Evolutionary conservation across 2,113 vertebrate species (phyloP), one percentile per base, ranked within the genome.

Genomic region (Sinocyclocheilus grahami): DNA sequence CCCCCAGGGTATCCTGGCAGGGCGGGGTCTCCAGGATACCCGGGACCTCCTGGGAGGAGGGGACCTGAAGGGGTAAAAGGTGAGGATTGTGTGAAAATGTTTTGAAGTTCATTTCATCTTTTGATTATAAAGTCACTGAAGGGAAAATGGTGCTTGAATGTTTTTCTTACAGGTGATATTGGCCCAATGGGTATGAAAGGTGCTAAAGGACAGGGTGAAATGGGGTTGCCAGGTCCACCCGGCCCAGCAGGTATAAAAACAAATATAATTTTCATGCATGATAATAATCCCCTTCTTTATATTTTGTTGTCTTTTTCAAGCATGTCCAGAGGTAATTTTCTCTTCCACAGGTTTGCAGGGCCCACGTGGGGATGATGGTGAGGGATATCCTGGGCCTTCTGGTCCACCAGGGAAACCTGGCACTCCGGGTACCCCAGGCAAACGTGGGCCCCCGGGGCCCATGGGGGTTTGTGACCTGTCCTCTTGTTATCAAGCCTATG

Each of bases 171-270:
- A 90, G 87, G 87, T 83, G 88, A 93, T 37, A 86, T 42, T n/a
- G 91, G 93, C 22, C 79, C 86, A 24, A 89, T 76, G 72, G 93
- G 93, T 60, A 84, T 90, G 51, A 94, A 93, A 88, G 93, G 93
- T 22, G 83, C 88, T 51, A 92, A 91, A 88, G 92, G 92, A 53
- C 89, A 92, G 42, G 87, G 87, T 51, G 82, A 86, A 12, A 69
- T 24, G n/a, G 93, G 93, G 60, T 76, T 87, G 67, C 89, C 90
- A 37, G 93, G 92, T 46, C 87, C 86, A 69, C 87, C 90, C 51
- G 93, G 93, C 14, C 90, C 90, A 53, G 33, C 81, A 91, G 93
- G 93, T 93, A 91, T 85, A 24, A 30, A 77, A 51, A 77, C 22
- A 24, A 51, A 77, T 5, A 67, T 67, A 0, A 42, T 11, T 10